Base-by-base conservation (phyloP, 2,797 vertebrate species). In the Ceyx erithaca region DNA sequence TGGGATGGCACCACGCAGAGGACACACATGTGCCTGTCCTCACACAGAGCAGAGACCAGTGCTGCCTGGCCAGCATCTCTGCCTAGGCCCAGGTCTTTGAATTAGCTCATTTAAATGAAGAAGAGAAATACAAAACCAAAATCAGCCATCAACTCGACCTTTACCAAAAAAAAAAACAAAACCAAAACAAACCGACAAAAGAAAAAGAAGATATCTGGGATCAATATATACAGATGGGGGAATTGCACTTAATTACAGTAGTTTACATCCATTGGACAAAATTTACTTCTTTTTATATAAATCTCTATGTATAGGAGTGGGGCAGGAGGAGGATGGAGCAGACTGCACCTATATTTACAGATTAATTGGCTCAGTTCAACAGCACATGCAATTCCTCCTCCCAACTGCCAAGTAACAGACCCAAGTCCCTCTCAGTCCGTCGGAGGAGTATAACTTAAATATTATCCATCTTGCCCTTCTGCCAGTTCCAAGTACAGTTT, bases 191-290 rank as follows among this genome's bases (percentile, higher is more conserved):
- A 35, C 37, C 12, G 3, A 10, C 2, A 1, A 12, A 12, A 80
- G 70, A 84, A 90, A 85, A 51, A 76, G 59, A 73, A 89, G 84
- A 92, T 25, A 63, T 69, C 92, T 9, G 63, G 68, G 85, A 93
- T 35, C 94, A 92, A 94, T 97, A 97, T 98, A 93, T 97, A 97
- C 97, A 97, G 41, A 94, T 58, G 37, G 88, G 89, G 82, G 84
- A 94, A 98, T 98, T 97, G 98, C 98, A 98, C 98, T 97, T 97
- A 97, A 98, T 97, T 98, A 97, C 96, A 97, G 92, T 89, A 93
- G 93, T 97, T 97, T 98, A 97, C 97, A 98, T 92, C 96, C 97
- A 98, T 98, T 98, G 93, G 95, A 97, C 94, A 96, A 94, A 86
- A 97, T 98, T 97, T 89, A 92, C 96, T 97, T 97, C 90, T 97